These are phyloP conservation scores for Pangasianodon gigas DNA, from an alignment of 2,113 vertebrate species.

Conservation along the genomic window DNA sequence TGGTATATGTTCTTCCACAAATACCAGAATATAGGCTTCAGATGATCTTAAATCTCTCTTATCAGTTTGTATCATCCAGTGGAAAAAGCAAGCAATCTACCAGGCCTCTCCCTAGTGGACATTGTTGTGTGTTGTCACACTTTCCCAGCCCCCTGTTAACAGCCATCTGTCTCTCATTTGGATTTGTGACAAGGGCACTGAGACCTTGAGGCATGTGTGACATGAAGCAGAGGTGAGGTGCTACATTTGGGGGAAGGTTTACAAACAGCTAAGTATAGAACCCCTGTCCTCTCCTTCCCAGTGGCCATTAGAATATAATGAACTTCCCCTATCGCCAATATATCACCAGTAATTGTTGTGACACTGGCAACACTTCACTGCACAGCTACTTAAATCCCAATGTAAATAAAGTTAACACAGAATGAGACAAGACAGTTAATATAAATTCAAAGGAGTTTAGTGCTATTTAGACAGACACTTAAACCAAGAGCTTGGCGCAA, in stretches of 20 bases:
- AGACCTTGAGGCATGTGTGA: conserved; percentile 57
- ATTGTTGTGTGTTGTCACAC: conserved; percentile 36
- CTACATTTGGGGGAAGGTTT: conserved; percentile 50
- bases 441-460: conserved; percentile 22
- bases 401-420: conserved; percentile 31
- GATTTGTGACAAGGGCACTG: conserved; percentile 55
- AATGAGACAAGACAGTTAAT: conserved; percentile 5
- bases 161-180: conserved; percentile 61
- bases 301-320: conserved; percentile 37
- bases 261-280: conserved; percentile 58
- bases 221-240: conserved; percentile 53
- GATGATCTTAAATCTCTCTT: neutral
- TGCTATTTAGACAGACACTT: conserved; percentile 9
- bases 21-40: neutral
- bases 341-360: conserved; percentile 50
- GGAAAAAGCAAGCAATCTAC: conserved; percentile 42
- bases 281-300: neutral
- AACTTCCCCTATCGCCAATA: conserved; percentile 44
- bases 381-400: conserved; percentile 13
- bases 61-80: conserved; percentile 28
- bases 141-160: conserved; percentile 49
- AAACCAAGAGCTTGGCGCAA: neutral
- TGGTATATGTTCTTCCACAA: neutral
- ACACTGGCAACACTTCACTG: conserved; percentile 27
- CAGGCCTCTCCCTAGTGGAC: conserved; percentile 27